These are phyloP conservation scores for Platycnemis pennipes DNA, from an alignment of 2,888 invertebrate species.

Conservation along the genomic window DNA sequence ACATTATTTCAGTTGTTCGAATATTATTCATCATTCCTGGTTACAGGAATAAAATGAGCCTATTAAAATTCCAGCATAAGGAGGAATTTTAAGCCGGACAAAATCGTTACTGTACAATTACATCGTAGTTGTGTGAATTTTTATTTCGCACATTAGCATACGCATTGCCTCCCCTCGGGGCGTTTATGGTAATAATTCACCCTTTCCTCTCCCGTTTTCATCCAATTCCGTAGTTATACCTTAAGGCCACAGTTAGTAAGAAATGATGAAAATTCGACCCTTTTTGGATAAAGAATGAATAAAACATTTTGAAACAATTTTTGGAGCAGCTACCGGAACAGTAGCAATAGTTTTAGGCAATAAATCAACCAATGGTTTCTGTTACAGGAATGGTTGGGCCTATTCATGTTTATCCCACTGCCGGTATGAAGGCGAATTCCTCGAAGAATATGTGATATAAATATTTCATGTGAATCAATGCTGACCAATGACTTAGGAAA, in stretches of 20 bases:
- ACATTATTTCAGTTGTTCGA: not conserved
- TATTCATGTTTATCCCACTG: not conserved
- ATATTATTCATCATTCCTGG: slow-evolving; percentile 23
- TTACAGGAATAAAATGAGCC: slow-evolving; percentile 30
- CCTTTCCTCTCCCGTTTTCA: slow-evolving; percentile 15
- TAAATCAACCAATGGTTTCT: slow-evolving; percentile 1
- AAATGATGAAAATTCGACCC: slow-evolving; percentile 60
- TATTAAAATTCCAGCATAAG: slow-evolving; percentile 57
- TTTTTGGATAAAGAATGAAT: slow-evolving; percentile 46
- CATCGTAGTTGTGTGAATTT: slow-evolving; percentile 26
- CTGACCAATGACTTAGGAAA: not conserved
- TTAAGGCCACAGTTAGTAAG: slow-evolving; percentile 42
- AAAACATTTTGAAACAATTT: slow-evolving; percentile 48
- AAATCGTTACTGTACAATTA: slow-evolving; percentile 52
- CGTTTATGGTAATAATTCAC: slow-evolving; percentile 63
- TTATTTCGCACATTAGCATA: slow-evolving; percentile 64
- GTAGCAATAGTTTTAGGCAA: slow-evolving; percentile 6
- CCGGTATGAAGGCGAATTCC: not conserved
- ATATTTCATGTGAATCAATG: slow-evolving; percentile 23
- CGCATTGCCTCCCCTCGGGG: slow-evolving; percentile 33
- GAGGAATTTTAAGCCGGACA: not conserved
- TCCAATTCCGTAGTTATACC: slow-evolving; percentile 44
- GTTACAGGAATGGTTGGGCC: not conserved
- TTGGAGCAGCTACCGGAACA: slow-evolving; percentile 22
- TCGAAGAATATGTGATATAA: slow-evolving; percentile 43